phyloP scores from a whole-genome alignment of 2,113 vertebrate genomes.

The Scomber japonicus region DNA sequence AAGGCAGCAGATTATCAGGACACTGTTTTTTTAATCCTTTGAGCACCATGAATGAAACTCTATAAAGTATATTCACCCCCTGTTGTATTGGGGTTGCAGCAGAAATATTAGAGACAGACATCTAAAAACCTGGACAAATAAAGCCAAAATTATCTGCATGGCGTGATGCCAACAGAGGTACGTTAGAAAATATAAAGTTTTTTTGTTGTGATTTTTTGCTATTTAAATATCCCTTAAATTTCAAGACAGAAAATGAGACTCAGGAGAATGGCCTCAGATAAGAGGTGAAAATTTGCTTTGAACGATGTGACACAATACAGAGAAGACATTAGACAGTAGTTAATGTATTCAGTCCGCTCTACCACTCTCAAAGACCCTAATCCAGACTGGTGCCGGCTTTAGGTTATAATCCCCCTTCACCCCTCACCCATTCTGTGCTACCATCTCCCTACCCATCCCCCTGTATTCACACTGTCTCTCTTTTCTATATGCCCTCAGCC shows the following conservation, averaged over 20 bases:
- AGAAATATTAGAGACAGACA: neutral
- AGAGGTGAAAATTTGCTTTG: neutral
- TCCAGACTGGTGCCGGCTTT: slow-evolving; percentile 65
- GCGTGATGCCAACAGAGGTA: too few species aligned
- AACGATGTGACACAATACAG: slow-evolving; percentile 15
- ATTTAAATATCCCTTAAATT: neutral
- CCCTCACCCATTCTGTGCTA: slow-evolving; percentile 50
- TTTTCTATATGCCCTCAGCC: slow-evolving; percentile 26
- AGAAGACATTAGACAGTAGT: slow-evolving; percentile 32
- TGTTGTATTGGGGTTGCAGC: neutral
- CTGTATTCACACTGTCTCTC: slow-evolving; percentile 32
- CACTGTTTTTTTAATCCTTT: slow-evolving; percentile 23
- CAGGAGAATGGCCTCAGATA: neutral
- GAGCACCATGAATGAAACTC: neutral
- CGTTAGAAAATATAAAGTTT: too few species aligned
- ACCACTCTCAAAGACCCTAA: slow-evolving; percentile 39
- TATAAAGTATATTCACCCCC: neutral
- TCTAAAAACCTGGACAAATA: neutral
- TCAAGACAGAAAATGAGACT: neutral
- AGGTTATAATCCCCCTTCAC: slow-evolving; percentile 63
- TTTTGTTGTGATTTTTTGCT: neutral
- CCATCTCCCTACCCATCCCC: slow-evolving; percentile 50
- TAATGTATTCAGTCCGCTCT: slow-evolving; percentile 64
- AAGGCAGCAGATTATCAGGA: neutral
- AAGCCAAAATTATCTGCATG: neutral